Evolutionary conservation across 2,113 vertebrate species (phyloP).

Genomic region (Nyctereutes procyonoides): DNA sequence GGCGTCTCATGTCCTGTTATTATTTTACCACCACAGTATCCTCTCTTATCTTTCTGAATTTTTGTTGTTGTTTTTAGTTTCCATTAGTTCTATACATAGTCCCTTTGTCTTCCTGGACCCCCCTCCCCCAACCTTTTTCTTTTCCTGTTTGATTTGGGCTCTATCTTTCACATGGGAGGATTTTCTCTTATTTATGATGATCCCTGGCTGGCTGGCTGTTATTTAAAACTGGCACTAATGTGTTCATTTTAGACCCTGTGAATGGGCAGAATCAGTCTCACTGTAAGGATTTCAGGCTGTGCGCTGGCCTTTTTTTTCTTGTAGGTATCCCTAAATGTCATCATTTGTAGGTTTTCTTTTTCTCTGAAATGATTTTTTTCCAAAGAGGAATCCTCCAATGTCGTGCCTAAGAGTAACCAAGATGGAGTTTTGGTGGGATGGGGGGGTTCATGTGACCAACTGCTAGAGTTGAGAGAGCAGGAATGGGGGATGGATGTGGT

Average conservation of each 20-base stretch:
- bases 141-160: not conserved
- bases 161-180: not conserved
- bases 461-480: conserved; percentile 9
- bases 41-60: not conserved
- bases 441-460: not conserved
- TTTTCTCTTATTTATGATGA: not conserved
- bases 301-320: conserved; percentile 7
- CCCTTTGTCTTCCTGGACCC: not conserved
- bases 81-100: not conserved
- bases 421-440: not conserved
- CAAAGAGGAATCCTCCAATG: not conserved
- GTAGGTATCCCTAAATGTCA: not conserved
- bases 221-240: not conserved
- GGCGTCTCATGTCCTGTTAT: not conserved
- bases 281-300: not conserved
- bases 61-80: not conserved
- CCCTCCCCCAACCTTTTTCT: not conserved
- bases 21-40: not conserved
- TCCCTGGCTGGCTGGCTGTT: not conserved
- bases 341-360: conserved; percentile 40
- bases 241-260: not conserved
- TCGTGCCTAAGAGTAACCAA: not conserved
- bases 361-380: conserved; percentile 34
- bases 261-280: not conserved
- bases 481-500: not conserved